Evolutionary conservation across 2,113 vertebrate genomes (phyloP), one percentile per base, ranked within the genome.

Genomic region (Hoplias malabaricus): DNA sequence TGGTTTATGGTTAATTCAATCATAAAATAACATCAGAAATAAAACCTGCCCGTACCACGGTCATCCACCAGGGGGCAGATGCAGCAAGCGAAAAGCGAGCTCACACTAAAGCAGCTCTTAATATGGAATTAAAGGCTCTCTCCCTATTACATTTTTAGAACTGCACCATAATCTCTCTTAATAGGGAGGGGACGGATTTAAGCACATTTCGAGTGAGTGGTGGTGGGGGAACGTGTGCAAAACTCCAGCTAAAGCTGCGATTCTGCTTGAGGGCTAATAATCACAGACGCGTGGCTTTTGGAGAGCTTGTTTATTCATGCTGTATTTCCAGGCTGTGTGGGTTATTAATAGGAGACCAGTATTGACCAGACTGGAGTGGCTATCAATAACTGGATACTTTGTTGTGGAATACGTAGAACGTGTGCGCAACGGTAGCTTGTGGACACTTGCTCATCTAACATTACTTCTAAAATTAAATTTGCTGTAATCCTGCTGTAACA

Each of bases 21-120:
- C 1, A 12, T 2, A 29, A 57, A 25, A 29, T 2, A 27, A 11
- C 21, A 25, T n/a, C n/a, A 31, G 33, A 61, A 61, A 29, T 2
- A 19, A 12, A 23, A 29, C 13, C 57, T 6, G 14, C 57, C 31
- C 16, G 21, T 63, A 0, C 4, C 7, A 25, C 14, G 33, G 50
- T 3, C 31, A 29, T 13, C 42, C 80, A 75, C 71, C 57, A 82
- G 80, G 50, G 70, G 80, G 80, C 70, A 78, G 75, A 61, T n/a
- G 23, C 10, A 46, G 50, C 14, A 46, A 70, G 57, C 27, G 36
- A 27, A 75, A 36, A 6, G 11, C 36, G 56, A n/a, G 0, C 14
- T 8, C 16, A 14, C 7, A 11, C 19, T n/a, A 21, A 16, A 19
- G 1, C 40, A 31, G 29, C 13, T 29, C 21, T 13, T 23, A 38